These are phyloP conservation scores for Apogon hyalosoma DNA, from an alignment of 2,797 vertebrate species.

Conservation along the genomic window DNA sequence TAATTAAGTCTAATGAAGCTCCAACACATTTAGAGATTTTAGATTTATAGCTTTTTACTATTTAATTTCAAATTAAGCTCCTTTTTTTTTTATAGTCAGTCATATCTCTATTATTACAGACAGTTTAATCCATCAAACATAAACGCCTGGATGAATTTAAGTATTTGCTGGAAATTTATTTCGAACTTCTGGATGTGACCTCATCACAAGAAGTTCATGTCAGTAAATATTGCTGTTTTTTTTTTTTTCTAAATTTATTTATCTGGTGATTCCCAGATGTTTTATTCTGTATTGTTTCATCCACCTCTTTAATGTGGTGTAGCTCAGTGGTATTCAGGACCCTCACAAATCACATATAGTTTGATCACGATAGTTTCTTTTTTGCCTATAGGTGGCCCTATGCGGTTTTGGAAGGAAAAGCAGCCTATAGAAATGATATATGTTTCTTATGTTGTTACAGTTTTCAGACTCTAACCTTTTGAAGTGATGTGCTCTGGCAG, in stretches of 20 bases:
- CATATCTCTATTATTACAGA: background rate
- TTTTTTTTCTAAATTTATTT: background rate
- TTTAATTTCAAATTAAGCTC: background rate
- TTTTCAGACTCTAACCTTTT: constrained; percentile 15
- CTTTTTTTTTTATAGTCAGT: background rate
- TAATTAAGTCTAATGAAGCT: constrained; percentile 51
- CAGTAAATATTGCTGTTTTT: background rate
- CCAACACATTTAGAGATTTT: constrained; percentile 7
- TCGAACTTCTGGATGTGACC: background rate
- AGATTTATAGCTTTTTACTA: background rate
- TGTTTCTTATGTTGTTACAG: constrained; percentile 15
- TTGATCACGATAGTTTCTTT: constrained; percentile 8
- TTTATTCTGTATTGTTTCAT: constrained; percentile 19
- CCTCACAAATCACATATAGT: background rate
- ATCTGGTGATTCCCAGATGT: background rate
- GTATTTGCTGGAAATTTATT: constrained; percentile 34
- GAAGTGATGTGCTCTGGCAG: constrained; percentile 2
- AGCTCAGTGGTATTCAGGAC: constrained; percentile 6
- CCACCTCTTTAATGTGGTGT: constrained; percentile 17
- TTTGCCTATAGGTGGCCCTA: background rate
- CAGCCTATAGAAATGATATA: background rate
- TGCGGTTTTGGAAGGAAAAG: constrained; percentile 13
- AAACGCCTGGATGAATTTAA: constrained; percentile 1
- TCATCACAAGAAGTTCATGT: background rate
- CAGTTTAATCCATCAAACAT: too few species aligned